phyloP scores from a whole-genome alignment of 2,888 invertebrate species.

The Acleris holmiana region DNA sequence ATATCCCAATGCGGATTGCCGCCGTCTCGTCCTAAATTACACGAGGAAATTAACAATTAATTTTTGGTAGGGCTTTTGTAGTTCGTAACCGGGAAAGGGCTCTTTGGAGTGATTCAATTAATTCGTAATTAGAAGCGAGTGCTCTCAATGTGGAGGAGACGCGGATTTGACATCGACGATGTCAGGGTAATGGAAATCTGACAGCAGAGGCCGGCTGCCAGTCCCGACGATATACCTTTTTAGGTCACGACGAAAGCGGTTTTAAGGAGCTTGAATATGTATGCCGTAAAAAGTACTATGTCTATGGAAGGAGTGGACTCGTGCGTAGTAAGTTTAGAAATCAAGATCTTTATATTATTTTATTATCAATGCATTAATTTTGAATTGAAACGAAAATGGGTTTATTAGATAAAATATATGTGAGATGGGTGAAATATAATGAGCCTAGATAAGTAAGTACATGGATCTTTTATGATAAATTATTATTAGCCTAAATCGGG shows the following conservation, averaged over 20 bases:
- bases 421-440: too few species aligned
- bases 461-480: too few species aligned
- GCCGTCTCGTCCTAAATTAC: slow-evolving; percentile 38
- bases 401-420: too few species aligned
- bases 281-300: too few species aligned
- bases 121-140: slow-evolving; percentile 79
- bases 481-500: too few species aligned
- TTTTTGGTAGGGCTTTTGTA: slow-evolving; percentile 52
- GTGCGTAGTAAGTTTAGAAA: too few species aligned
- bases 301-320: too few species aligned
- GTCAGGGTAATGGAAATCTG: slow-evolving; percentile 77
- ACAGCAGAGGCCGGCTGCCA: slow-evolving; percentile 62
- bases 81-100: slow-evolving; percentile 60
- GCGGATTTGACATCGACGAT: slow-evolving; percentile 74
- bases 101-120: slow-evolving; percentile 76
- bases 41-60: slow-evolving; percentile 17
- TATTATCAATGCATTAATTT: too few species aligned
- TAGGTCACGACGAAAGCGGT: slow-evolving; percentile 56
- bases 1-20: slow-evolving; percentile 25
- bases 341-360: too few species aligned
- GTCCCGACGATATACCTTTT: slow-evolving; percentile 47
- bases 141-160: slow-evolving; percentile 77
- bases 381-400: too few species aligned
- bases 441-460: too few species aligned
- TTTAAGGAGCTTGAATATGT: neutral